Percentiles rank a stretch among this genome's conserved stretches.
These are phyloP conservation scores for Aromia moschata DNA, from an alignment of 2,888 invertebrate species.

Conservation along the genomic window DNA sequence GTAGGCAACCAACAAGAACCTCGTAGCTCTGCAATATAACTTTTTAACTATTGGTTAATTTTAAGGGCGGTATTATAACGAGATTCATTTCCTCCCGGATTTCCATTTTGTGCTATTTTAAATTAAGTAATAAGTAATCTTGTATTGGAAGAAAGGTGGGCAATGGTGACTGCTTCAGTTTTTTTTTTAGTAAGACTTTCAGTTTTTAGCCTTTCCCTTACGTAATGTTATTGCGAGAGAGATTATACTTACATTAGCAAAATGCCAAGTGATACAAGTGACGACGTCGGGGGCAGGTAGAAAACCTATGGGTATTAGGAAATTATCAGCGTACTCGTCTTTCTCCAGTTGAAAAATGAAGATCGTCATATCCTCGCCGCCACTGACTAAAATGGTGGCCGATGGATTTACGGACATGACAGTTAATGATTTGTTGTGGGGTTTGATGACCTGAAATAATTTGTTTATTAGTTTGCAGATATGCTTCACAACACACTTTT, in stretches of 20 bases:
- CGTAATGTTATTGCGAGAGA: no score
- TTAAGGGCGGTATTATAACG: no score
- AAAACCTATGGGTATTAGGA: slow-evolving; percentile 73
- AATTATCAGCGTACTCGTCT: slow-evolving; percentile 57
- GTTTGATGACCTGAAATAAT: slow-evolving; percentile 68
- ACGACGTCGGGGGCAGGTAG: slow-evolving; percentile 71
- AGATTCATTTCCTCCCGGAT: no score
- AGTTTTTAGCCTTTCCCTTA: no score
- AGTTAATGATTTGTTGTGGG: slow-evolving; percentile 72
- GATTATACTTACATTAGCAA: neutral
- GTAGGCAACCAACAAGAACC: slow-evolving; percentile 66
- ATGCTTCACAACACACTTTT: neutral
- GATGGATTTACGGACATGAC: slow-evolving; percentile 69
- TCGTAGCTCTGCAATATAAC: slow-evolving; percentile 56
- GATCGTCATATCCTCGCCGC: slow-evolving; percentile 74
- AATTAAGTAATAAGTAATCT: no score
- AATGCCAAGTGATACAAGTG: slow-evolving; percentile 72
- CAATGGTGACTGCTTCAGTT: no score
- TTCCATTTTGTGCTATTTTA: no score
- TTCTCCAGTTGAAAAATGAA: slow-evolving; percentile 70
- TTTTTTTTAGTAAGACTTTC: no score
- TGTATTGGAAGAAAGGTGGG: no score
- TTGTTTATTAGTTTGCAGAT: neutral
- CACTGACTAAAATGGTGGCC: slow-evolving; percentile 71
- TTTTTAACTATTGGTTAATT: neutral